Evolutionary conservation across 53 echinoderm and acorn worm species (phyloP).

Genomic region (Zoroaster sp.): DNA sequence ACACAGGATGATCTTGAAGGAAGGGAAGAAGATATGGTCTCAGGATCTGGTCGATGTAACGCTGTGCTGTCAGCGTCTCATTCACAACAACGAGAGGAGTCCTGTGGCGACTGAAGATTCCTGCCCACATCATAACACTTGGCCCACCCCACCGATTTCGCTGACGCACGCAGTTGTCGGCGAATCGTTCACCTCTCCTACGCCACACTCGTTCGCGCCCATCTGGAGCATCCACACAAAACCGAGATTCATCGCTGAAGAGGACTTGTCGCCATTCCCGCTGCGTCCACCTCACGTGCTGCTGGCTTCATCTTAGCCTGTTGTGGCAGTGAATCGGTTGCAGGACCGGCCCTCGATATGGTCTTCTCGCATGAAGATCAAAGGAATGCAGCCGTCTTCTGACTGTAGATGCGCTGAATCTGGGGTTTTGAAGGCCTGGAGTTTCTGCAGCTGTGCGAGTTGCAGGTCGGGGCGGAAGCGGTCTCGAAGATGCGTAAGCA

Average conservation of each 20-base stretch:
- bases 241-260: conserved; percentile 19
- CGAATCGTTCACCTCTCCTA: not conserved
- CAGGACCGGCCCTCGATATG: not conserved
- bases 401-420: too few relatives aligned
- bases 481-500: not conserved
- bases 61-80: too few relatives aligned
- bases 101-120: not conserved
- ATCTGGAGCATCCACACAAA: not conserved
- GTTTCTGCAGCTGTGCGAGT: too few relatives aligned
- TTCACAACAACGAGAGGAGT: too few relatives aligned
- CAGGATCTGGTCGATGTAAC: too few relatives aligned
- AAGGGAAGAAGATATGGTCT: not conserved
- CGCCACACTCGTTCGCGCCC: conserved; percentile 4
- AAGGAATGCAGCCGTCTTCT: too few relatives aligned
- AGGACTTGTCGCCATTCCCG: not conserved
- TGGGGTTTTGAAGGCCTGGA: too few relatives aligned
- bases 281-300: not conserved
- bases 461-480: not conserved
- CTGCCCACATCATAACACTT: too few relatives aligned
- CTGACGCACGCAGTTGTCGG: not conserved
- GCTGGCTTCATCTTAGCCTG: not conserved
- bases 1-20: too few relatives aligned
- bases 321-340: not conserved
- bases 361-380: not conserved
- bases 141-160: not conserved